Evolutionary conservation across 2,888 invertebrate genomes (phyloP).

Genomic region (Metallyticus violacea): DNA sequence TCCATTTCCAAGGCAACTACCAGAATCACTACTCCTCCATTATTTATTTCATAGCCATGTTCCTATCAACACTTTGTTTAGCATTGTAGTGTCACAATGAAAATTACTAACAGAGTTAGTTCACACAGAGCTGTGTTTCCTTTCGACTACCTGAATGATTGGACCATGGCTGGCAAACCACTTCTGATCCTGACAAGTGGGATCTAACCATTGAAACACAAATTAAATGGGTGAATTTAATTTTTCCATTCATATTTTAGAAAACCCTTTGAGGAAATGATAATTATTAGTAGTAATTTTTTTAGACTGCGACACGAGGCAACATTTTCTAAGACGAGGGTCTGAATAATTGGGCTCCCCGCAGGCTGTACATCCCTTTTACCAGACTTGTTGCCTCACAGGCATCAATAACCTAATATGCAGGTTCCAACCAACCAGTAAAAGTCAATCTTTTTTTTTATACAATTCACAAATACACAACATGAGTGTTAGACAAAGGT

Average conservation of each 20-base stretch:
- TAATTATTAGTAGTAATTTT: slow-evolving; percentile 12
- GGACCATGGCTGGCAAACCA: neutral
- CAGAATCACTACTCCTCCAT: neutral
- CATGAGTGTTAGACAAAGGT: slow-evolving; percentile 8
- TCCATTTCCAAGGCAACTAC: neutral
- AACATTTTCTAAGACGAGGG: slow-evolving; percentile 6
- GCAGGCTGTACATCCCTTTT: too few species aligned
- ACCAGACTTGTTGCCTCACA: neutral
- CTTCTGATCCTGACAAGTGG: slow-evolving; percentile 20
- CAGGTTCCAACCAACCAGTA: slow-evolving; percentile 15
- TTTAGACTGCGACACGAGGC: slow-evolving; percentile 22
- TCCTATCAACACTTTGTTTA: neutral
- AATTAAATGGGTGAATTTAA: neutral
- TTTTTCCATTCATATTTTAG: slow-evolving; percentile 3
- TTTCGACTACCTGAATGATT: neutral
- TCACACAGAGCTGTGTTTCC: neutral
- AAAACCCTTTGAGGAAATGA: neutral
- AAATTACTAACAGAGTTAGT: neutral
- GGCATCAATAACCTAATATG: neutral
- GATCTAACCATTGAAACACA: slow-evolving; percentile 17
- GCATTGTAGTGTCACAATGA: neutral
- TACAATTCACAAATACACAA: slow-evolving; percentile 28
- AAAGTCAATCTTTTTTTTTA: slow-evolving; percentile 17
- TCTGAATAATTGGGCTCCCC: too few species aligned
- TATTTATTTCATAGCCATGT: neutral